A percentile compares a stretch with the other conserved stretches of the same genome.
phyloP scores from a whole-genome alignment of 2,888 invertebrate species.

The Iphiclides podalirius region DNA sequence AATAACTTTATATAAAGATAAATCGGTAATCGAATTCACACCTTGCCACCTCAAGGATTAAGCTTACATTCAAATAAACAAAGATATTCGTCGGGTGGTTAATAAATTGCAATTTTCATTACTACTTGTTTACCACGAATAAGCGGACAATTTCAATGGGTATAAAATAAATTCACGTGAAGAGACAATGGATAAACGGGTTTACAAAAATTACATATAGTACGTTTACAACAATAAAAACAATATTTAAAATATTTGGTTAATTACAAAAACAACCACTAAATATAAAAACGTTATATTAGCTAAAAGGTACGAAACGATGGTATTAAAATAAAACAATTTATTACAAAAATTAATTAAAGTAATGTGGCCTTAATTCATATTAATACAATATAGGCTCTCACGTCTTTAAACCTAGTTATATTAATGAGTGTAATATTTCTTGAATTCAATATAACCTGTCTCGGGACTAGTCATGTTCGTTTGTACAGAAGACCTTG shows the following conservation, averaged over 20 bases:
- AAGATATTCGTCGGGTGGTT: conserved; percentile 5
- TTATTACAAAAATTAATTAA: neutral
- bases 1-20: conserved; percentile 13
- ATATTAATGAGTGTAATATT: conserved; percentile 14
- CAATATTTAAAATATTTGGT: neutral
- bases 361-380: neutral
- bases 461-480: conserved; percentile 18
- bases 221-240: neutral
- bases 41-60: neutral
- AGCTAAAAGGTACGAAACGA: too few relatives aligned
- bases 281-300: too few relatives aligned
- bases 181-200: neutral
- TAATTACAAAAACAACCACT: neutral
- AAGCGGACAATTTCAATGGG: conserved; percentile 7
- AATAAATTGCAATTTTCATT: conserved; percentile 22
- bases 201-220: neutral
- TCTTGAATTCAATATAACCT: conserved; percentile 16
- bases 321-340: neutral
- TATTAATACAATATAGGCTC: neutral
- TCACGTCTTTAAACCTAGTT: neutral
- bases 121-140: conserved; percentile 21
- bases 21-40: neutral
- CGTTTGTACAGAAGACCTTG: conserved; percentile 22
- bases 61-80: neutral
- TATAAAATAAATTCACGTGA: conserved; percentile 1